These are phyloP conservation scores for Colistium nudipinnis DNA, from an alignment of 2,113 vertebrate species.

Conservation along the genomic window DNA sequence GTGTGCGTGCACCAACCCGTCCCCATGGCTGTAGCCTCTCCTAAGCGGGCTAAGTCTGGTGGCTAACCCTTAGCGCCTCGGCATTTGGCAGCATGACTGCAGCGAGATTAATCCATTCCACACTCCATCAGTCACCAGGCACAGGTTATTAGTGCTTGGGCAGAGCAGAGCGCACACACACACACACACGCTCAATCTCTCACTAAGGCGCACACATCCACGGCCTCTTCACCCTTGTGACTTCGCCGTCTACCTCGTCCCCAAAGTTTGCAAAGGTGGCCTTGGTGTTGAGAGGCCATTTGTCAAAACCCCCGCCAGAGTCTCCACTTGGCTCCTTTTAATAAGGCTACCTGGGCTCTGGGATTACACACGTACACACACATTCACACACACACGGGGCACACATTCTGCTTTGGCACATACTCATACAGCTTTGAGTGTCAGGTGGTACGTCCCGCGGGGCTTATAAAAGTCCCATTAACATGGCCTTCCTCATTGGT, in stretches of 20 bases:
- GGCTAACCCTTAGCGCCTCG: slow-evolving; percentile 69
- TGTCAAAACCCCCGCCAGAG: slow-evolving; percentile 82
- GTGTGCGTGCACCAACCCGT: slow-evolving; percentile 20
- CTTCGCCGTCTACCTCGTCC: slow-evolving; percentile 65
- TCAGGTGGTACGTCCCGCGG: slow-evolving; percentile 86
- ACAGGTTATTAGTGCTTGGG: slow-evolving; percentile 74
- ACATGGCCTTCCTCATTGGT: slow-evolving; percentile 93
- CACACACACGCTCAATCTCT: slow-evolving; percentile 18
- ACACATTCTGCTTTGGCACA: slow-evolving; percentile 59
- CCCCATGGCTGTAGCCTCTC: slow-evolving; percentile 67
- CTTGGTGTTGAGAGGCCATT: slow-evolving; percentile 84
- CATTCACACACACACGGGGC: slow-evolving; percentile 14
- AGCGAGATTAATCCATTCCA: slow-evolving; percentile 77
- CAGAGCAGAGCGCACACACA: slow-evolving; percentile 36
- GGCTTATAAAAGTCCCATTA: slow-evolving; percentile 97
- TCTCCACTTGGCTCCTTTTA: slow-evolving; percentile 86
- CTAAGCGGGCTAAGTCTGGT: slow-evolving; percentile 71
- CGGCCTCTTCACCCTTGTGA: slow-evolving; percentile 61
- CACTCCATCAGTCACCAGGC: slow-evolving; percentile 76
- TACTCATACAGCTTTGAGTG: slow-evolving; percentile 77
- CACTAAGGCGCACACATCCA: slow-evolving; percentile 18
- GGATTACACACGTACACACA: slow-evolving; percentile 47
- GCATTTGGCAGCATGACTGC: slow-evolving; percentile 70
- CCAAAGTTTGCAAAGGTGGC: slow-evolving; percentile 74
- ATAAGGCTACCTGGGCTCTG: slow-evolving; percentile 81